A percentile compares a stretch with the other conserved stretches of the same genome.
Conservation (phyloP, 2,888 invertebrate species). For the Zaprionus bogoriensis region DNA sequence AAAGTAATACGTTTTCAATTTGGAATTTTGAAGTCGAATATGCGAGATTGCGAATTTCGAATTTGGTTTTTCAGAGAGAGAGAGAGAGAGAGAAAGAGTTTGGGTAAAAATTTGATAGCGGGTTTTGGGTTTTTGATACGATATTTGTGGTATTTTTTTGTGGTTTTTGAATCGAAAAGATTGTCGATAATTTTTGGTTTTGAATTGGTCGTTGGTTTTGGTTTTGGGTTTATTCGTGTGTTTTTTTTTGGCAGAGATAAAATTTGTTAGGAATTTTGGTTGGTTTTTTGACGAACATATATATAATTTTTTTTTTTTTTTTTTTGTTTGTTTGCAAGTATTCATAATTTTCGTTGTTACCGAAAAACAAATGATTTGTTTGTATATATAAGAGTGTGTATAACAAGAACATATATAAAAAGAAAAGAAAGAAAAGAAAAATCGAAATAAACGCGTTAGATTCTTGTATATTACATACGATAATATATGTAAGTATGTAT, state of each 20-base stretch:
- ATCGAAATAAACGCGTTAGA: slow-evolving; percentile 83
- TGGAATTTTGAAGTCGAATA: slow-evolving; percentile 52
- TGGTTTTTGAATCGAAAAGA: slow-evolving; percentile 63
- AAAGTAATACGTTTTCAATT: slow-evolving; percentile 47
- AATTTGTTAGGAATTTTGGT: slow-evolving; percentile 62
- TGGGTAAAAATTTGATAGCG: slow-evolving; percentile 33
- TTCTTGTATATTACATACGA: slow-evolving; percentile 77
- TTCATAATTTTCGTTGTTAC: slow-evolving; percentile 65
- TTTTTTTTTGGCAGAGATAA: slow-evolving; percentile 52
- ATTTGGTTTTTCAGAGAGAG: slow-evolving; percentile 50
- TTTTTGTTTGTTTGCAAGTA: slow-evolving; percentile 53
- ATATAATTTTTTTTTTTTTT: slow-evolving; percentile 83
- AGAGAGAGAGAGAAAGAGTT: too few species aligned
- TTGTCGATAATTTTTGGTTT: slow-evolving; percentile 50
- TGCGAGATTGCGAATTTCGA: slow-evolving; percentile 52
- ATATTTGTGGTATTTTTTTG: slow-evolving; percentile 23
- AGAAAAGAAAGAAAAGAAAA: slow-evolving; percentile 82
- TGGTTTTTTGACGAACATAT: slow-evolving; percentile 82
- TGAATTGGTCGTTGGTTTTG: slow-evolving; percentile 48
- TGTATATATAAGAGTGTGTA: slow-evolving; percentile 55
- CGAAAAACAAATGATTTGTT: slow-evolving; percentile 76
- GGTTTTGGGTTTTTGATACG: slow-evolving; percentile 33
- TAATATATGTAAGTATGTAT: slow-evolving; percentile 53
- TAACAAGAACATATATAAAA: slow-evolving; percentile 81
- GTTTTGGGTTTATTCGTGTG: slow-evolving; percentile 50